These are phyloP conservation scores for Geophilus truncorum DNA, from an alignment of 2,888 invertebrate species.

Conservation along the genomic window DNA sequence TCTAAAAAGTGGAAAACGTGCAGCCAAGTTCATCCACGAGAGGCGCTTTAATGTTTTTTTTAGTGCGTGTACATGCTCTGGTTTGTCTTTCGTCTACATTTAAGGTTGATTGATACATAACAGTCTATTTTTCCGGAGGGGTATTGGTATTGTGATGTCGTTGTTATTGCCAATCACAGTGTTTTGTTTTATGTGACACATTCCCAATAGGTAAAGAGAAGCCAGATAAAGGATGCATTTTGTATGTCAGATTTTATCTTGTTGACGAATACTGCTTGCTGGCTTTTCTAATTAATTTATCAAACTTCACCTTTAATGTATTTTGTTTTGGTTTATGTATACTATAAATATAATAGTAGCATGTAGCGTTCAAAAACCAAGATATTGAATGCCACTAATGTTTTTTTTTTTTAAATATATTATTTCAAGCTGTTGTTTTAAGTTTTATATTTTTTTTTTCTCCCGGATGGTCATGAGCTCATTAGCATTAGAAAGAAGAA, in stretches of 20 bases:
- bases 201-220: not conserved
- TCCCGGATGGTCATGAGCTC: not conserved
- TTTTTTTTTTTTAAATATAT: not conserved
- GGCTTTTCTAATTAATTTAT: not conserved
- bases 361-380: too few relatives aligned
- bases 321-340: too few relatives aligned
- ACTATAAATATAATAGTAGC: too few relatives aligned
- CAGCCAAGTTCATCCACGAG: not conserved
- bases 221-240: not conserved
- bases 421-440: not conserved
- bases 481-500: not conserved
- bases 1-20: not conserved
- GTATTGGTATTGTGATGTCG: not conserved
- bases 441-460: not conserved
- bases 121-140: not conserved
- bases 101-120: not conserved
- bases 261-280: not conserved
- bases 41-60: not conserved
- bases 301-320: too few relatives aligned
- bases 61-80: not conserved
- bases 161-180: not conserved
- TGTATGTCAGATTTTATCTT: not conserved
- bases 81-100: not conserved
- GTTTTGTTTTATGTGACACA: not conserved
- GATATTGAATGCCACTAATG: too few relatives aligned